Base-by-base conservation (phyloP, 2,888 invertebrate genomes). In the Acleris sparsana region DNA sequence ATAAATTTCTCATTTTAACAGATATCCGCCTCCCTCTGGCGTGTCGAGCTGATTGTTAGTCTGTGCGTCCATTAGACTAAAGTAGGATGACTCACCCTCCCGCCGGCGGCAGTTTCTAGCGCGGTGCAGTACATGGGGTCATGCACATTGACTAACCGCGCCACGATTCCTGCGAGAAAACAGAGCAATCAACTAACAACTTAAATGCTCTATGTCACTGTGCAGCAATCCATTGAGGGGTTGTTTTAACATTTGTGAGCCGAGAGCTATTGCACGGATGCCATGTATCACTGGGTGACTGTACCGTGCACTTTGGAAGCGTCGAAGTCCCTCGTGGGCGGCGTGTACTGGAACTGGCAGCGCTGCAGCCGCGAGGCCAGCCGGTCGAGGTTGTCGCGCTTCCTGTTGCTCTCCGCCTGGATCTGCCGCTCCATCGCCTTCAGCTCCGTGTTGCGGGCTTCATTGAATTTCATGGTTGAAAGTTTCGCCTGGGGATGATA, bases 81-180 rank as follows among this genome's bases (percentile, higher is more conserved):
- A 11, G 17, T 29, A 25, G 16, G 39, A 17, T 11, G 7, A 87
- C 93, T 86, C 85, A 98, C 97, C 93, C 94, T 94, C 68, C 96
- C 97, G 7, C 98, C 98, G 17, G 97, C 97, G 9, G 96, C 96
- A 18, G 96, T 95, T 84, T 98, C 97, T 63, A 99, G 85, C 2
- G 99, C 99, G 53, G 95, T 94, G 61, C 95, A 95, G 79, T 95
- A 94, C 25, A 85, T 86, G 2, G 93, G 93, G 81, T 98, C 96
- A 63, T 93, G 94, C 0, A 98, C 94, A 46, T 93, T 93, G 62
- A 99, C 94, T 70, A 98, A 89, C 71, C 96, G 95, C 72, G 97
- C 97, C 0, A 98, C 95, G 29, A 97, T 94, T 17, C 99, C 99
- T 92, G 79, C 7, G 69, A 33, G 11, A 11, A 39, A 4, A 39